phyloP scores from a whole-genome alignment of 2,797 vertebrate genomes.

The Takifugu rubripes region DNA sequence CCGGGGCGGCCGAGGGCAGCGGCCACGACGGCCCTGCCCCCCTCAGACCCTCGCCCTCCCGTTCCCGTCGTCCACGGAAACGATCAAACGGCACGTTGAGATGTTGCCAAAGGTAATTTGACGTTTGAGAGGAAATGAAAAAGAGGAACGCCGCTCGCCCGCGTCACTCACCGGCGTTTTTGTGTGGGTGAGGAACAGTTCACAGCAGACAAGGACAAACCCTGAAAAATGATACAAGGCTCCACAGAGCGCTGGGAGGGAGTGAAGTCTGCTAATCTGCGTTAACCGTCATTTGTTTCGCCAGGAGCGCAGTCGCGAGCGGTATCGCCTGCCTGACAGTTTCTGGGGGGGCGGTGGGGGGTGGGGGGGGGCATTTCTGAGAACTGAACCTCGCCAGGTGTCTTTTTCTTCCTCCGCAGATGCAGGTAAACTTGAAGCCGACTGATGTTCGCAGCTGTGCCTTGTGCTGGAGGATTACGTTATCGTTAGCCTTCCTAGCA shows the following conservation, averaged over 20 bases:
- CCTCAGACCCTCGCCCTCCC: conserved; percentile 3
- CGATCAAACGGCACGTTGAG: not conserved
- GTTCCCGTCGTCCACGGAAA: not conserved
- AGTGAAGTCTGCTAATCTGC: conserved; percentile 22
- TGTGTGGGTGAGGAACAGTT: conserved; percentile 23
- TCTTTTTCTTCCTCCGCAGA: conserved; percentile 46
- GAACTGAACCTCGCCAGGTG: conserved; percentile 48
- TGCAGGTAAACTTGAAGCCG: not conserved
- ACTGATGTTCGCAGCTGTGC: too few relatives aligned
- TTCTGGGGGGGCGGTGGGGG: conserved; percentile 26
- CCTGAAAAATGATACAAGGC: conserved; percentile 46
- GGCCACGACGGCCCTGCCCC: conserved; percentile 31
- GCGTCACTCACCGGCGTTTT: not conserved
- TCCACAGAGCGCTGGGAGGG: conserved; percentile 46
- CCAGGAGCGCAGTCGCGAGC: conserved; percentile 45
- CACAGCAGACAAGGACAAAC: conserved; percentile 37
- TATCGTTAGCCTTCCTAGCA: too few relatives aligned
- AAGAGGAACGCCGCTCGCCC: conserved; percentile 12
- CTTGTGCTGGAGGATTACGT: too few relatives aligned
- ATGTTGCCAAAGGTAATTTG: conserved; percentile 11
- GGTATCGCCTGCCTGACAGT: conserved; percentile 45
- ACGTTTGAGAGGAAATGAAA: conserved; percentile 12
- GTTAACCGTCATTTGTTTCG: conserved; percentile 26
- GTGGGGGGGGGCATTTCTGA: conserved; percentile 20
- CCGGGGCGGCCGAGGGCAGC: conserved; percentile 39